Evolutionary conservation across 2,888 invertebrate genomes (phyloP), one percentile per base, ranked within the genome.

Genomic region (Bombylius major): DNA sequence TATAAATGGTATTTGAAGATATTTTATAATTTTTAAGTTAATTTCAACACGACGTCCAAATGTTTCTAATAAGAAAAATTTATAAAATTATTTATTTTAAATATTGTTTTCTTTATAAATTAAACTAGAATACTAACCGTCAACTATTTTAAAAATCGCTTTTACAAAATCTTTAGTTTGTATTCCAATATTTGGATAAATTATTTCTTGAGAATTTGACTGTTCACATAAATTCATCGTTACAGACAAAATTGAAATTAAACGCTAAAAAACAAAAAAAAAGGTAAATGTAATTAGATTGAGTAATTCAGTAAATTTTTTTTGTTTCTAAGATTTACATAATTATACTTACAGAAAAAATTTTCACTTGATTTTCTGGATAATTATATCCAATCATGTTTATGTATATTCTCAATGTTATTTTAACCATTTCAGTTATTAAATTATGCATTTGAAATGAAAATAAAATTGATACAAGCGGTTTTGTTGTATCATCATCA

Each of bases 151-250:
- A 13, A 68, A 70, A 34, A 70, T 66, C 13, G 70, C 67, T 4
- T 56, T 59, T 9, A 67, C 67, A 1, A 70, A 63, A 4, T 62
- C 61, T 14, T 62, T 62, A 0, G 72, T 69, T 32, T 65, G 64
- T 0, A 60, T 50, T 0, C 69, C 69, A 6, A 70, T 14, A 14
- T 57, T 60, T 2, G 72, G 72, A 62, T 68, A 72, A 6, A 62
- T 63, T 0, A 70, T 61, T 5, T 66, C 64, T 1, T 59, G 58
- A 0, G 65, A 63, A 5, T 59, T 62, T 36, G 66, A 63, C 42
- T 69, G 60, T 51, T 72, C 71, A 5, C 67, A 65, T 0, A 69
- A 65, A 52, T 69, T 70, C 53, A 68, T 70, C 0, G 67, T 62
- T n/a, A 70, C 69, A 58, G 69, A 65, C 5, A 70, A 42, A 9